Percentiles rank a stretch among this genome's conserved stretches.
Evolutionary conservation across 2,888 invertebrate species (phyloP).

Genomic region (Eremobia ochroleuca): DNA sequence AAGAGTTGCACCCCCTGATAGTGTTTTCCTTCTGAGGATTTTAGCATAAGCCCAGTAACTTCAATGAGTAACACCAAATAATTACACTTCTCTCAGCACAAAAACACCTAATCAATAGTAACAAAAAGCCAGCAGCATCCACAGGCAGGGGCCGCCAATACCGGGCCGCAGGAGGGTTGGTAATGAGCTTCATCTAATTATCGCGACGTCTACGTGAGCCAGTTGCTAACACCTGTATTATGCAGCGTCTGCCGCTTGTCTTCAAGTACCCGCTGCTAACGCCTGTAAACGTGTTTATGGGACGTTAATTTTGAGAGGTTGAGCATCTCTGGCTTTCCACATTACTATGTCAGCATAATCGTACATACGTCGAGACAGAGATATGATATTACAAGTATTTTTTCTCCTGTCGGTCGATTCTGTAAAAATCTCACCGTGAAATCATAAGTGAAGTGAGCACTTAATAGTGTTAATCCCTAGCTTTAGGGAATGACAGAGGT

Average conservation of each 20-base stretch:
- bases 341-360: background rate
- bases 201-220: conserved; percentile 73
- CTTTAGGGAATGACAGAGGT: too few relatives aligned
- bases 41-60: background rate
- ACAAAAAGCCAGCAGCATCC: conserved; percentile 50
- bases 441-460: too few relatives aligned
- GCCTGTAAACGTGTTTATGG: conserved; percentile 49
- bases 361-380: background rate
- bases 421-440: too few relatives aligned
- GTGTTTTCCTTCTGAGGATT: background rate
- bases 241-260: conserved; percentile 60
- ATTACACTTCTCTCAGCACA: conserved; percentile 5
- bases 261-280: conserved; percentile 29
- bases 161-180: conserved; percentile 66
- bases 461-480: too few relatives aligned
- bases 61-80: background rate
- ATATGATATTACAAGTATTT: background rate
- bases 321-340: conserved; percentile 1
- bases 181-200: conserved; percentile 82
- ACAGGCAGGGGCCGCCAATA: conserved; percentile 66
- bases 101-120: conserved; percentile 63
- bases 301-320: conserved; percentile 50
- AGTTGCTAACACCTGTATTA: conserved; percentile 80
- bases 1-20: background rate
- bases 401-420: too few relatives aligned